Percentiles rank a stretch among this genome's conserved stretches.
phyloP scores from a whole-genome alignment of 92 coral and sea anemone genomes.

The Heliopora coerulea region DNA sequence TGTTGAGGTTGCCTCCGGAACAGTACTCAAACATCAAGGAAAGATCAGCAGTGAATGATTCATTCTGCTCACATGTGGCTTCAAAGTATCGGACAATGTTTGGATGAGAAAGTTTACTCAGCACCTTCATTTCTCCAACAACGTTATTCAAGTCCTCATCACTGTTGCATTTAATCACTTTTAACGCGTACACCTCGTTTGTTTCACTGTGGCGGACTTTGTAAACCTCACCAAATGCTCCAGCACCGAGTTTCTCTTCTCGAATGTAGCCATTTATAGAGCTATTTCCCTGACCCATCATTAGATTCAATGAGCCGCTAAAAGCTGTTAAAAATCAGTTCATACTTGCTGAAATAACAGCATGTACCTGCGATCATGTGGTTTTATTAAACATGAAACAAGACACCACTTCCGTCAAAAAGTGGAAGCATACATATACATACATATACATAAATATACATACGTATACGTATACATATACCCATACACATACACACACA shows the following conservation, averaged over 20 bases:
- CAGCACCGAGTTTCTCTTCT: conserved; percentile 49
- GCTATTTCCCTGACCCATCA: not conserved
- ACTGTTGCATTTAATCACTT: conserved; percentile 49
- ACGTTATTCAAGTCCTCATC: conserved; percentile 48
- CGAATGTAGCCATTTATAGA: not conserved
- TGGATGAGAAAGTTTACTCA: conserved; percentile 48
- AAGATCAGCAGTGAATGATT: conserved; percentile 34
- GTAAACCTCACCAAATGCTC: conserved; percentile 72
- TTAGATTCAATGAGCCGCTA: no score
- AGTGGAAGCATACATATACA: not conserved
- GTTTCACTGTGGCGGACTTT: conserved; percentile 42
- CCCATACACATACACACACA: no score
- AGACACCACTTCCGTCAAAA: not conserved
- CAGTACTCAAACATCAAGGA: conserved; percentile 69
- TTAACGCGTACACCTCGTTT: conserved; percentile 55
- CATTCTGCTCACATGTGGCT: conserved; percentile 39
- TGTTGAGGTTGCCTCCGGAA: conserved; percentile 60
- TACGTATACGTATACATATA: no score
- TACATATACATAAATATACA: no score
- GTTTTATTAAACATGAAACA: not conserved
- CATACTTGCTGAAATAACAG: no score
- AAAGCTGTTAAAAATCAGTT: no score
- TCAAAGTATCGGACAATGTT: conserved; percentile 44
- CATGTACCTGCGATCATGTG: not conserved
- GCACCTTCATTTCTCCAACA: conserved; percentile 44